phyloP scores from a whole-genome alignment of 2,797 vertebrate species.

The Potorous gilbertii region DNA sequence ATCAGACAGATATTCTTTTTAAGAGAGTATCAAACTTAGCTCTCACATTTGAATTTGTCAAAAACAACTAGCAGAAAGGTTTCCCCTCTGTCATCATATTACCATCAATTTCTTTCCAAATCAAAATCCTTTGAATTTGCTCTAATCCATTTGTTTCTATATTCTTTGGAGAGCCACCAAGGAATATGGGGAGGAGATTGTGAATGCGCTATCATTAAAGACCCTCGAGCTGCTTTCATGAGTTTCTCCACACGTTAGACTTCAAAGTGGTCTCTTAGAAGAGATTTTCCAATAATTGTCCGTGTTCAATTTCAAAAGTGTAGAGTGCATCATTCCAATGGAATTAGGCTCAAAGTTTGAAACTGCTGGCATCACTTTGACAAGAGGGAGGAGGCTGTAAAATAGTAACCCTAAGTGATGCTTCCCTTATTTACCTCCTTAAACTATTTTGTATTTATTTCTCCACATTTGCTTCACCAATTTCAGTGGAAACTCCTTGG shows the following conservation, averaged over 20 bases:
- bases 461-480: background rate
- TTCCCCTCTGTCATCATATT: background rate
- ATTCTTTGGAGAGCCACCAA: slow-evolving; percentile 52
- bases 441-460: background rate
- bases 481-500: background rate
- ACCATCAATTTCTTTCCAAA: slow-evolving; percentile 12
- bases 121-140: slow-evolving; percentile 29
- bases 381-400: slow-evolving; percentile 39
- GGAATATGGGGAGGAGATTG: slow-evolving; percentile 32
- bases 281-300: slow-evolving; percentile 57
- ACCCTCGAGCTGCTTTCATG: slow-evolving; percentile 49
- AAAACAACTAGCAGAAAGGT: background rate
- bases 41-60: background rate
- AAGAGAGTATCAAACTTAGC: background rate
- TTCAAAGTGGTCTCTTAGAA: slow-evolving; percentile 38
- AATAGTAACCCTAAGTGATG: slow-evolving; percentile 7
- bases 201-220: slow-evolving; percentile 53
- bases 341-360: slow-evolving; percentile 39
- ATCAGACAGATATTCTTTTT: background rate
- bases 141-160: slow-evolving; percentile 37
- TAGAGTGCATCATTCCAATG: slow-evolving; percentile 15
- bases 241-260: background rate
- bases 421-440: background rate
- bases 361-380: background rate
- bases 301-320: slow-evolving; percentile 50